Percentiles rank a stretch among this genome's conserved stretches.
Conservation (phyloP, 2,888 invertebrate species). For the Bombyx huttoni region DNA sequence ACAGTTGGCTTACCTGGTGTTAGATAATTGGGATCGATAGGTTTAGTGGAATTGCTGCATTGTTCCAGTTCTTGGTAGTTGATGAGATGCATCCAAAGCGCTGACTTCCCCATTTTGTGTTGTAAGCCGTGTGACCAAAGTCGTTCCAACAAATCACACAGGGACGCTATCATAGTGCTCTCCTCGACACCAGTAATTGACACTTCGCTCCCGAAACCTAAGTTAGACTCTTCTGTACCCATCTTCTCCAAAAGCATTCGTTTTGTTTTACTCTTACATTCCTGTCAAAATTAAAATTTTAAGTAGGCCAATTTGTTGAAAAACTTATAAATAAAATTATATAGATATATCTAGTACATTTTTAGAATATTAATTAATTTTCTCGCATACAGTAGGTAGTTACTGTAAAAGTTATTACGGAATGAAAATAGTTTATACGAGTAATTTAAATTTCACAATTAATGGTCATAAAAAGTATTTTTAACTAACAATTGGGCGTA, state of each 20-base stretch:
- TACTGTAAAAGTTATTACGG: too few relatives aligned
- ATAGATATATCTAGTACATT: too few relatives aligned
- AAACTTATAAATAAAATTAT: too few relatives aligned
- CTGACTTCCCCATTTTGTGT: constrained; percentile 96
- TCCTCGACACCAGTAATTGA: constrained; percentile 87
- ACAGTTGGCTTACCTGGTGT: constrained; percentile 54
- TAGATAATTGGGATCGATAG: constrained; percentile 66
- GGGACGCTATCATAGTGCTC: constrained; percentile 96
- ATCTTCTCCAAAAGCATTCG: constrained; percentile 99
- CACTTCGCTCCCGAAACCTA: constrained; percentile 89
- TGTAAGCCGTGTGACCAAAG: constrained; percentile 98
- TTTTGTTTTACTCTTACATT: constrained; percentile 95
- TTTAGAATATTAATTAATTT: too few relatives aligned
- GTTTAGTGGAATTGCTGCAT: constrained; percentile 64
- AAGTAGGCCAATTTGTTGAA: too few relatives aligned
- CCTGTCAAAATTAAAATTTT: constrained; percentile 57
- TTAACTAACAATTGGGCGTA: too few relatives aligned
- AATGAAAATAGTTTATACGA: too few relatives aligned
- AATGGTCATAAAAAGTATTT: too few relatives aligned
- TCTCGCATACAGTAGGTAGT: too few relatives aligned
- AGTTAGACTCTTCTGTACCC: constrained; percentile 95
- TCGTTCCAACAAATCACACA: constrained; percentile 96
- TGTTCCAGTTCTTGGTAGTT: constrained; percentile 91
- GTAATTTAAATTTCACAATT: too few relatives aligned
- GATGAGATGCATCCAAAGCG: constrained; percentile 95